Base-by-base conservation (phyloP, 2,113 vertebrate species). In the Seriola dumerili region DNA sequence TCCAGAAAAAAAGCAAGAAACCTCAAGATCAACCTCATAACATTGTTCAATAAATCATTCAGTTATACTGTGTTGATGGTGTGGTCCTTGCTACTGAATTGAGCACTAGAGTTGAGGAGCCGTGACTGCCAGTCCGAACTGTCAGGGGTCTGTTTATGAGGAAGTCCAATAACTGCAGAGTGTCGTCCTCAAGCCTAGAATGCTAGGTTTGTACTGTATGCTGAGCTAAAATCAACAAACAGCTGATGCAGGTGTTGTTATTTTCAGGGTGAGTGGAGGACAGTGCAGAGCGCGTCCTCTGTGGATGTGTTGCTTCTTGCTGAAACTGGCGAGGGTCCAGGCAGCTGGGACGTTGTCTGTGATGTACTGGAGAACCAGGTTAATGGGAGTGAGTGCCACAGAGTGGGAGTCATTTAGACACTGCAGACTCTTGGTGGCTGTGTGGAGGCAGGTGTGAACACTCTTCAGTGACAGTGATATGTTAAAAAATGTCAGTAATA, bases 401-500 rank as follows among this genome's bases (percentile, higher is more conserved):
- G 10, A 64, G 23, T 9, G 19, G 50, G 9, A 48, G 16, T 19
- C 23, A 48, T 40, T 77, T 0, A 25, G n/a, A 66, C 17, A 29
- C 4, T 9, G 21, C 3, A 19, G 29, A 25, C 34, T 9, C 25
- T 54, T 34, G 8, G n/a, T 0, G 29, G 38, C 8, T 19, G 23
- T 12, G 3, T 34, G 19, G 7, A 71, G 72, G 21, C 38, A 52
- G 34, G 32, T 62, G 6, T 32, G 3, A 11, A 10, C 59, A 8
- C 40, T 38, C 52, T 75, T 11, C 9, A 13, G 21, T 57, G 10
- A 19, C 38, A 58, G 29, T 76, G 16, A 75, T 29, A 6, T 69
- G 34, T 52, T 52, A 21, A 58, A 29, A 72, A 72, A 12, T 54
- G 52, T 57, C 21, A 66, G 12, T n/a, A 76, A 76, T 54, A 29